Evolutionary conservation across 2,888 invertebrate genomes (phyloP).

Genomic region (Ennomos erosarius): DNA sequence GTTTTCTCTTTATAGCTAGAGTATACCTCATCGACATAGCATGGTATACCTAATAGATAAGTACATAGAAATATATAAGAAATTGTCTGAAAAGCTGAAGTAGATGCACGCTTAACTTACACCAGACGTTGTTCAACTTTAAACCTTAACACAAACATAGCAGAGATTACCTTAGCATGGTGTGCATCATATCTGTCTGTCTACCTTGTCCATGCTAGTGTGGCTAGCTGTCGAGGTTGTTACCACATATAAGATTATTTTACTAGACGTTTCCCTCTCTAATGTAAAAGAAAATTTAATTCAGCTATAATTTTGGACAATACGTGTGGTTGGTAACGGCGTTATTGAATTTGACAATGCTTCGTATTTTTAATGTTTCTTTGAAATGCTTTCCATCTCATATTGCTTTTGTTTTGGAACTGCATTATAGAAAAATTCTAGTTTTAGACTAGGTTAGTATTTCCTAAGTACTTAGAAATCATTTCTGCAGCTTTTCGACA

Average conservation of each 20-base stretch:
- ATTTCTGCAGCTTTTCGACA: too few relatives aligned
- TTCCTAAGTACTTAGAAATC: too few relatives aligned
- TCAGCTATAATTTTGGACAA: constrained; percentile 21
- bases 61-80: constrained; percentile 22
- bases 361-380: too few relatives aligned
- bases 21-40: too few relatives aligned
- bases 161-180: not conserved
- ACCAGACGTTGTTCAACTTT: not conserved
- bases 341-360: constrained; percentile 4
- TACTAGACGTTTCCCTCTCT: constrained; percentile 33
- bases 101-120: constrained; percentile 23
- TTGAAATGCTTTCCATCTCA: too few relatives aligned
- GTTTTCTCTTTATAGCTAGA: too few relatives aligned
- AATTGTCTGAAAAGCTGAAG: constrained; percentile 46
- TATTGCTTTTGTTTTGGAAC: too few relatives aligned
- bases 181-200: too few relatives aligned
- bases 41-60: too few relatives aligned
- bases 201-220: constrained; percentile 14
- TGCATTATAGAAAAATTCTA: too few relatives aligned
- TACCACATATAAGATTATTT: constrained; percentile 54
- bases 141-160: not conserved
- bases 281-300: constrained; percentile 51
- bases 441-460: too few relatives aligned
- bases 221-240: constrained; percentile 51
- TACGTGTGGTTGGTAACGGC: not conserved